phyloP scores from a whole-genome alignment of 2,888 invertebrate species.

The Cantharis rustica region DNA sequence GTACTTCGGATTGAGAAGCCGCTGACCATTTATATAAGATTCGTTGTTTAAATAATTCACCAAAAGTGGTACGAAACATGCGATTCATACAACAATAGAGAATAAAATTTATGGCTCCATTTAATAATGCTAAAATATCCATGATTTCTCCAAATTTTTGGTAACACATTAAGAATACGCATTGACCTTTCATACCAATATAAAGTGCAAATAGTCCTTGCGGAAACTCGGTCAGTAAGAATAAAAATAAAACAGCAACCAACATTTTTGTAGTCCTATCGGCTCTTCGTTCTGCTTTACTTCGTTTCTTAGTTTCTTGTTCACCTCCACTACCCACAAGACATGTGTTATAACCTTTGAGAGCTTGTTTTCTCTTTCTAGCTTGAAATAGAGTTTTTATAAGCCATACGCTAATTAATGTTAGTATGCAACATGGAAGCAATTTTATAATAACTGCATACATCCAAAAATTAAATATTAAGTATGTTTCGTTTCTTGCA shows the following conservation, averaged over 20 bases:
- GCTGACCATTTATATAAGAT: constrained; percentile 65
- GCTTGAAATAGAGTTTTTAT: constrained; percentile 76
- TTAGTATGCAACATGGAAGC: constrained; percentile 77
- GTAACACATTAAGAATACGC: constrained; percentile 82
- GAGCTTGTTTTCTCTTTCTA: constrained; percentile 72
- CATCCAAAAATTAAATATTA: constrained; percentile 76
- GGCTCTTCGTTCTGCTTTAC: constrained; percentile 73
- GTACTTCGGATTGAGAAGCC: constrained; percentile 65
- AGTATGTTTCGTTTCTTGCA: constrained; percentile 50
- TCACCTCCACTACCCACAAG: constrained; percentile 44
- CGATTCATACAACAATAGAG: constrained; percentile 93
- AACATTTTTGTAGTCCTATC: constrained; percentile 91
- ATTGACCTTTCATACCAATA: constrained; percentile 67
- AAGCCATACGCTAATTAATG: constrained; percentile 72
- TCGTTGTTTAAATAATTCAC: constrained; percentile 68
- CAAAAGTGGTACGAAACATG: constrained; percentile 84
- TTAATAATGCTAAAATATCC: constrained; percentile 87
- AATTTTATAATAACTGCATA: constrained; percentile 81
- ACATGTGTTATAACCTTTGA: constrained; percentile 67
- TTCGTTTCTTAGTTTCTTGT: constrained; percentile 51
- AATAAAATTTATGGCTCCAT: constrained; percentile 92
- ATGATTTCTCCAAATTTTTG: constrained; percentile 81
- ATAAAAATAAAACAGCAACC: constrained; percentile 82
- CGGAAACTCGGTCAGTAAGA: constrained; percentile 88
- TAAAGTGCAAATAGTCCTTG: constrained; percentile 65